Evolutionary conservation across 92 coral and sea anemone species (phyloP).

Genomic region (Siderastrea siderea): DNA sequence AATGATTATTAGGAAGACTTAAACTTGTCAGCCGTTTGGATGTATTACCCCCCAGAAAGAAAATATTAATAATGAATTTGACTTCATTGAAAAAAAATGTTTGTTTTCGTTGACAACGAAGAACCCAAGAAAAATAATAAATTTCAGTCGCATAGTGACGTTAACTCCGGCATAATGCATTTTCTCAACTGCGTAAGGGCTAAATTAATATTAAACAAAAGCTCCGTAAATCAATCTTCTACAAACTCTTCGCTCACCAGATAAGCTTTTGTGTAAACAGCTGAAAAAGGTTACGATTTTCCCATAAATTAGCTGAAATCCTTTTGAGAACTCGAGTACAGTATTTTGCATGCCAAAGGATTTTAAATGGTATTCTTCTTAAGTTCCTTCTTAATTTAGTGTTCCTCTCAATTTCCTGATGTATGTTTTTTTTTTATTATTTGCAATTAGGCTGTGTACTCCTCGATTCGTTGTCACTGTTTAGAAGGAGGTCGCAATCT

Average conservation of each 20-base stretch:
- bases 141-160: background rate
- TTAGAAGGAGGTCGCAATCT: background rate
- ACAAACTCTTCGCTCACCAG: background rate
- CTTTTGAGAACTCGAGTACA: background rate
- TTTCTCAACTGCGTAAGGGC: background rate
- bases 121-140: background rate
- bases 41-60: too few species aligned
- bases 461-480: background rate
- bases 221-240: background rate
- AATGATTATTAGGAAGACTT: background rate
- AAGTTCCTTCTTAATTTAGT: background rate
- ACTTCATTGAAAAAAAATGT: background rate
- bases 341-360: background rate
- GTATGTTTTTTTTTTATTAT: background rate
- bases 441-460: background rate
- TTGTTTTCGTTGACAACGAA: background rate
- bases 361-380: background rate
- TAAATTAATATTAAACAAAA: constrained; percentile 1
- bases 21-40: background rate
- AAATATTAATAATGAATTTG: background rate
- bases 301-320: constrained; percentile 18
- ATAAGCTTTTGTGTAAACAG: constrained; percentile 2
- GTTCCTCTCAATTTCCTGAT: background rate
- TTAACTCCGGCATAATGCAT: background rate
- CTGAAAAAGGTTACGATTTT: constrained; percentile 11